phyloP scores from a whole-genome alignment of 2,113 vertebrate genomes.

The Tupaia tana region DNA sequence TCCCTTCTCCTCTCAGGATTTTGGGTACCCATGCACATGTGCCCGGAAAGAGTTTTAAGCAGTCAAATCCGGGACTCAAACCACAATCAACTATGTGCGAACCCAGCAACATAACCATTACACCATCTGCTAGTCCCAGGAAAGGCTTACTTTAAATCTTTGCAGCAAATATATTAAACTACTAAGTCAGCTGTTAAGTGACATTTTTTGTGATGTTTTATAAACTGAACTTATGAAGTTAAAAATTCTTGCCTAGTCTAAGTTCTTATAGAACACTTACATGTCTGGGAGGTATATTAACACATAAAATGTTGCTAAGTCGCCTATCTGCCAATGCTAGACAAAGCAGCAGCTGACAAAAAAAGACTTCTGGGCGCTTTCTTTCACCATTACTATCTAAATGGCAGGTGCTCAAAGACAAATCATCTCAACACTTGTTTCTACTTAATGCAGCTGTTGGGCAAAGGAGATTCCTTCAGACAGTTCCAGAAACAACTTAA shows the following conservation, averaged over 20 bases:
- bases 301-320: not conserved
- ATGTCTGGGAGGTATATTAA: not conserved
- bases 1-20: no score
- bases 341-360: not conserved
- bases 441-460: conserved; percentile 35
- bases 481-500: conserved; percentile 36
- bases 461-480: not conserved
- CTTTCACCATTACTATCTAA: conserved; percentile 40
- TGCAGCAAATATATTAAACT: not conserved
- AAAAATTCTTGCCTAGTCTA: not conserved
- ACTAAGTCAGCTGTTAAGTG: not conserved
- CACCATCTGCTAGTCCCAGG: not conserved
- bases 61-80: no score
- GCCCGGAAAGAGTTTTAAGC: no score
- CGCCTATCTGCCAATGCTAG: not conserved
- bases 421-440: conserved; percentile 45
- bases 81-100: no score
- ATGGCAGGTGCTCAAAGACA: conserved; percentile 44
- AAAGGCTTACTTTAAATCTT: conserved; percentile 27
- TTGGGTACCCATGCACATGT: no score
- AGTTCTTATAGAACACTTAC: not conserved
- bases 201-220: not conserved
- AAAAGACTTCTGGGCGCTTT: conserved; percentile 5
- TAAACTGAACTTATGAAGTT: not conserved
- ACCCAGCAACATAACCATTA: no score